phyloP scores from a whole-genome alignment of 1,140 invertebrate genomes.

The Listronotus bonariensis region DNA sequence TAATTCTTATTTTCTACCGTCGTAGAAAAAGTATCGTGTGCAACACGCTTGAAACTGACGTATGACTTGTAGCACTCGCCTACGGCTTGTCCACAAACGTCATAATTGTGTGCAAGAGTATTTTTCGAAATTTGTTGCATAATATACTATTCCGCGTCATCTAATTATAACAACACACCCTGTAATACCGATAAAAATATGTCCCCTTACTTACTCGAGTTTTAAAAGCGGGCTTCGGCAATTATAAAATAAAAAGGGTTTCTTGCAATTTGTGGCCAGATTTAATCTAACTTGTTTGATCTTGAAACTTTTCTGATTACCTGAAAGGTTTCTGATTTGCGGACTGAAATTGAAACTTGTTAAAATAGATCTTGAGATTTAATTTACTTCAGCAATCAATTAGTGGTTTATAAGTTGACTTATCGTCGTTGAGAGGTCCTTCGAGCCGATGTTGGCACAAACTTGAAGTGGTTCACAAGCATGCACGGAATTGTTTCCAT shows the following conservation, averaged over 20 bases:
- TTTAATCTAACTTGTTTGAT: slow-evolving; percentile 46
- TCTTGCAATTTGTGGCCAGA: slow-evolving; percentile 36
- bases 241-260: slow-evolving; percentile 40
- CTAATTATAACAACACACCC: no score
- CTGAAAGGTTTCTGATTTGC: slow-evolving; percentile 47
- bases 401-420: slow-evolving; percentile 29
- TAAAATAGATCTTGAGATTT: slow-evolving; percentile 40
- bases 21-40: no score
- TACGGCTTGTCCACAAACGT: no score
- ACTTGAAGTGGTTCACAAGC: no score
- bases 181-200: slow-evolving; percentile 2
- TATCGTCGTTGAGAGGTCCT: slow-evolving; percentile 21
- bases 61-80: no score
- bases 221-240: slow-evolving; percentile 36
- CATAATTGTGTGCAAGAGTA: no score
- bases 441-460: slow-evolving; percentile 1
- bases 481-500: no score
- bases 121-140: no score
- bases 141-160: no score
- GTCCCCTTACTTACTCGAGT: slow-evolving; percentile 2
- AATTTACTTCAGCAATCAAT: slow-evolving; percentile 46
- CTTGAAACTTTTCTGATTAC: slow-evolving; percentile 44
- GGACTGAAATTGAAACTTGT: slow-evolving; percentile 47
- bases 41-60: no score
- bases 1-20: no score